These are phyloP conservation scores for Drosophila silvestris DNA, from an alignment of 2,888 invertebrate genomes.

Conservation along the genomic window DNA sequence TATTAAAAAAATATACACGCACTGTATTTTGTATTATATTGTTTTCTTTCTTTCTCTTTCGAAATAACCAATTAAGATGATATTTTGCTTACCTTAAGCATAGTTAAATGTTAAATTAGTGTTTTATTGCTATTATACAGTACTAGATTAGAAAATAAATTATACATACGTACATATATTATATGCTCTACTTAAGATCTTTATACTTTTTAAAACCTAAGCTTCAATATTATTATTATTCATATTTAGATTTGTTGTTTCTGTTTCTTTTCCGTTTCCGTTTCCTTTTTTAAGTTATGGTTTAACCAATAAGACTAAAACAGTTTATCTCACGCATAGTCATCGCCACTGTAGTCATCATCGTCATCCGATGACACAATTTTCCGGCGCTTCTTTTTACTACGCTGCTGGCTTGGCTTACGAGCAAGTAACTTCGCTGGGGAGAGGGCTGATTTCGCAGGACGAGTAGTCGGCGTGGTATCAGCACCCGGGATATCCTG, in stretches of 20 bases:
- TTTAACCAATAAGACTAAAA: constrained; percentile 40
- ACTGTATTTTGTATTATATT: constrained; percentile 33
- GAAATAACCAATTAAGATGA: constrained; percentile 36
- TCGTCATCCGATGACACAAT: constrained; percentile 87
- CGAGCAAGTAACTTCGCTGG: constrained; percentile 55
- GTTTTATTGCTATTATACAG: constrained; percentile 50
- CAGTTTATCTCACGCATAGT: constrained; percentile 80
- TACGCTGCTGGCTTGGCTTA: constrained; percentile 72
- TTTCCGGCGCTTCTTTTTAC: constrained; percentile 86
- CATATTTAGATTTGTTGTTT: constrained; percentile 3
- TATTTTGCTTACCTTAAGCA: constrained; percentile 26
- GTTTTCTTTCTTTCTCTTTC: constrained; percentile 14
- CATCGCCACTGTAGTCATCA: constrained; percentile 88
- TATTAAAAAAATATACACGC: constrained; percentile 47
- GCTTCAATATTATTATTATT: constrained; percentile 19
- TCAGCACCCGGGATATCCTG: constrained; percentile 45
- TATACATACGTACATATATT: constrained; percentile 55
- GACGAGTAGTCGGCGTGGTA: constrained; percentile 36
- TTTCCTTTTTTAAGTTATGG: constrained; percentile 28
- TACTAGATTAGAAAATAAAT: constrained; percentile 48
- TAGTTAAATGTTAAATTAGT: constrained; percentile 26
- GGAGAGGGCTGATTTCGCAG: constrained; percentile 42
- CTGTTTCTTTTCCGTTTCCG: constrained; percentile 15
- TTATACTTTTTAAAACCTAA: constrained; percentile 38
- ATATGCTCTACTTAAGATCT: constrained; percentile 45